Evolutionary conservation across 2,797 vertebrate genomes (phyloP).

Genomic region (Oreortyx pictus): DNA sequence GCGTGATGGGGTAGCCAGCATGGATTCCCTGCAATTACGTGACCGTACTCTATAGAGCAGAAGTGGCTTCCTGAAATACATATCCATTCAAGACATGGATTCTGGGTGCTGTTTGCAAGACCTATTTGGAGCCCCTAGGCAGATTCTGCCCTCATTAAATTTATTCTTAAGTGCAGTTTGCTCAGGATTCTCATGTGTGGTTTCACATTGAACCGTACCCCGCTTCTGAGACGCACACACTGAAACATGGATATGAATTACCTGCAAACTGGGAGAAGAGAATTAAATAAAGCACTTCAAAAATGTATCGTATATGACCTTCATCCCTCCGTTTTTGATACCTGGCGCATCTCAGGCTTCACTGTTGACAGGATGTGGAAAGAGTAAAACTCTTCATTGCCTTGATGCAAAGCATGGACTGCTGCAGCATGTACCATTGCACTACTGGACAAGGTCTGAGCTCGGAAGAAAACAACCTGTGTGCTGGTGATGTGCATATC

Average conservation of each 20-base stretch:
- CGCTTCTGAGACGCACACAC: neutral
- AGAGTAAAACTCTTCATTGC: neutral
- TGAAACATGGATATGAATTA: neutral
- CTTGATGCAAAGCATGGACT: neutral
- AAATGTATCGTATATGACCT: neutral
- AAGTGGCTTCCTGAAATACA: neutral
- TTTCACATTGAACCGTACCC: neutral
- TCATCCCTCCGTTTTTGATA: neutral
- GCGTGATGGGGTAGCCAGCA: neutral
- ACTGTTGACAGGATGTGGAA: neutral
- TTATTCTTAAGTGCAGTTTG: neutral
- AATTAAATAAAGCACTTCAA: neutral
- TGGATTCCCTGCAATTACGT: neutral
- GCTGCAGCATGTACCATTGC: accelerated
- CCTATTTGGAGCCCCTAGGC: neutral
- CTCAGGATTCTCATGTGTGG: neutral
- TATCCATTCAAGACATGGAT: neutral
- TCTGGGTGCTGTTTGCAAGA: neutral
- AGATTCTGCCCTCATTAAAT: neutral
- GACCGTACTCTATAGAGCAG: neutral
- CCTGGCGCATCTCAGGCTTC: neutral
- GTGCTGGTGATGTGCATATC: neutral
- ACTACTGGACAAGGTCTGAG: neutral
- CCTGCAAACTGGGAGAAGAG: neutral
- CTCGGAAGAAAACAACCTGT: neutral